A percentile compares a stretch with the other conserved stretches of the same genome.
Evolutionary conservation across 2,113 vertebrate genomes (phyloP).

Genomic region (Microtus oregoni): DNA sequence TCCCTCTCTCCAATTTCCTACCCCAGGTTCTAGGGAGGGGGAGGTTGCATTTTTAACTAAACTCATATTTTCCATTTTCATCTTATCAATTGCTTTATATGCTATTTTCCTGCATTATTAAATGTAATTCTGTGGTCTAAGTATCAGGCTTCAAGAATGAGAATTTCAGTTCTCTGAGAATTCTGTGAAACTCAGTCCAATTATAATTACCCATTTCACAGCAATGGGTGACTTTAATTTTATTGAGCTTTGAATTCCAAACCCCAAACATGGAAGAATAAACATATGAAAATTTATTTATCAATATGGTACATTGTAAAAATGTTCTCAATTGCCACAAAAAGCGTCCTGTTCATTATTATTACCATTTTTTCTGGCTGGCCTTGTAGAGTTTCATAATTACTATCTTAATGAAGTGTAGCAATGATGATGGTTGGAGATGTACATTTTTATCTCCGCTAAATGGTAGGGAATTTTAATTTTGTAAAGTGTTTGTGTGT

Average conservation of each 20-base stretch:
- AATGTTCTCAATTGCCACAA: not conserved
- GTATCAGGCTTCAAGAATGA: conserved; percentile 3
- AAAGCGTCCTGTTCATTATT: not conserved
- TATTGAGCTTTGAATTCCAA: not conserved
- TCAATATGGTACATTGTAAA: not conserved
- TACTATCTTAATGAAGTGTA: not conserved
- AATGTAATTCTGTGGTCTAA: not conserved
- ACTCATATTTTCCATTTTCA: not conserved
- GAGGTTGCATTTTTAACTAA: not conserved
- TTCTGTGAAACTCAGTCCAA: not conserved
- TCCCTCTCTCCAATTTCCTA: not conserved
- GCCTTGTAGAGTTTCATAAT: not conserved
- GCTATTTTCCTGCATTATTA: not conserved
- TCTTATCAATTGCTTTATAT: not conserved
- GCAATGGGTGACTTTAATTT: not conserved
- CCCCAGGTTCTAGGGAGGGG: not conserved
- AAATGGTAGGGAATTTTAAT: not conserved
- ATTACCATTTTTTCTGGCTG: not conserved
- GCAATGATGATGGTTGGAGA: not conserved
- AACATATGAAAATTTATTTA: not conserved
- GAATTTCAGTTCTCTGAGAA: not conserved
- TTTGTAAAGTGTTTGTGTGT: not conserved
- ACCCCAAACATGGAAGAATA: not conserved
- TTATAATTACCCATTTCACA: not conserved
- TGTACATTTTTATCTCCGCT: not conserved